Conservation (phyloP, 92 coral and sea anemone species). For the Micromussa lordhowensis region DNA sequence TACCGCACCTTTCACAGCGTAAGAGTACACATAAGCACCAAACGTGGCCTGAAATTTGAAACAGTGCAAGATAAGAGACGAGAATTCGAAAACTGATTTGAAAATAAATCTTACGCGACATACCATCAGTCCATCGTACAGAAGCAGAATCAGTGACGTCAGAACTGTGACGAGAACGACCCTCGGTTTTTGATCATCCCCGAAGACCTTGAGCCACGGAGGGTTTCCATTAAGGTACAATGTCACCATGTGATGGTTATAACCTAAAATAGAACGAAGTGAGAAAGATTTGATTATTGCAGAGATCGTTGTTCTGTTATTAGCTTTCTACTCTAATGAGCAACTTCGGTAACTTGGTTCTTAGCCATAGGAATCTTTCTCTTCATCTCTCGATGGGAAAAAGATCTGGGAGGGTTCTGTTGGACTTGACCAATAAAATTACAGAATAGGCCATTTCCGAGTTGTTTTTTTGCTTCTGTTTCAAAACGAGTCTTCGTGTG, state of each 20-base stretch:
- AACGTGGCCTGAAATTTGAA: constrained; percentile 75
- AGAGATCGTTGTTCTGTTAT: no score
- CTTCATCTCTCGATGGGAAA: no score
- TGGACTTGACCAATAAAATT: no score
- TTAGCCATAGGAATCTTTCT: no score
- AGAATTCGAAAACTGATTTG: not conserved
- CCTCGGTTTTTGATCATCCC: constrained; percentile 90
- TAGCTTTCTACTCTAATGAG: no score
- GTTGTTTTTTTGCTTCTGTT: no score
- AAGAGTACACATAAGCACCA: constrained; percentile 89
- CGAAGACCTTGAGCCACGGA: constrained; percentile 88
- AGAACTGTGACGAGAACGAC: constrained; percentile 86
- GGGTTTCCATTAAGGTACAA: constrained; percentile 82
- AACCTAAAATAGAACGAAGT: no score
- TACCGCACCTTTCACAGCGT: constrained; percentile 81
- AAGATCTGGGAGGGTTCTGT: no score
- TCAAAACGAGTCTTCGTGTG: no score
- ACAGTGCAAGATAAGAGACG: not conserved
- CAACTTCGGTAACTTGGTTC: no score
- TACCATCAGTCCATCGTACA: constrained; percentile 90
- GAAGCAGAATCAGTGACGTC: constrained; percentile 82
- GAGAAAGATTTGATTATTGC: no score
- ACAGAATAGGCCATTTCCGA: no score
- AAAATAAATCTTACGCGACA: not conserved
- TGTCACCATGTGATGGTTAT: constrained; percentile 90